phyloP scores from a whole-genome alignment of 2,797 vertebrate genomes.

The Eupleurogrammus muticus region DNA sequence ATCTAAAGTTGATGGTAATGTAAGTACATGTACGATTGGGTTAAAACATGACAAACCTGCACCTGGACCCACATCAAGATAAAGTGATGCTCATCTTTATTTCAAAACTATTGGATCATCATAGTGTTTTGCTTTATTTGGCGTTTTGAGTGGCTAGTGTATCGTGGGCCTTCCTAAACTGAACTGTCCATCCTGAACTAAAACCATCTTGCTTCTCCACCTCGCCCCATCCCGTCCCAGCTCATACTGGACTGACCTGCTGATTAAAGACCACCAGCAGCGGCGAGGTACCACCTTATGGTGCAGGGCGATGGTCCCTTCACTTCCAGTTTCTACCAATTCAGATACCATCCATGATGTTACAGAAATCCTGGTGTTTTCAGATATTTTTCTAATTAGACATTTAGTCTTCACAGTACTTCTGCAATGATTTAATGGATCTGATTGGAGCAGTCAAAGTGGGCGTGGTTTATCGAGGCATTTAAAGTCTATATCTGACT shows the following conservation, averaged over 20 bases:
- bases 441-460: too few relatives aligned
- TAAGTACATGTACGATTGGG: background rate
- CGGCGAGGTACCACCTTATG: slow-evolving; percentile 59
- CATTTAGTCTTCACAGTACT: too few relatives aligned
- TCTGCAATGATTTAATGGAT: too few relatives aligned
- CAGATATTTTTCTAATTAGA: too few relatives aligned
- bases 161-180: background rate
- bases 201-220: slow-evolving; percentile 70
- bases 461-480: too few relatives aligned
- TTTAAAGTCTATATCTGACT: too few relatives aligned
- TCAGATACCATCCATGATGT: background rate
- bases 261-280: slow-evolving; percentile 47
- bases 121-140: background rate
- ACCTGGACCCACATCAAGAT: background rate
- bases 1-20: too few relatives aligned
- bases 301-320: slow-evolving; percentile 43
- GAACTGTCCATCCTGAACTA: slow-evolving; percentile 33
- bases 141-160: background rate
- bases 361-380: too few relatives aligned
- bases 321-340: slow-evolving; percentile 44
- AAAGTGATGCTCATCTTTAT: background rate
- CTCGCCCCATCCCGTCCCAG: slow-evolving; percentile 51
- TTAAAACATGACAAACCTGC: background rate
- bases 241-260: slow-evolving; percentile 60
- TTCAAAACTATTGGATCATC: background rate